Percentiles rank a stretch among this genome's conserved stretches.
Evolutionary conservation across 2,888 invertebrate genomes (phyloP).

Genomic region (Drosophila longiperda): DNA sequence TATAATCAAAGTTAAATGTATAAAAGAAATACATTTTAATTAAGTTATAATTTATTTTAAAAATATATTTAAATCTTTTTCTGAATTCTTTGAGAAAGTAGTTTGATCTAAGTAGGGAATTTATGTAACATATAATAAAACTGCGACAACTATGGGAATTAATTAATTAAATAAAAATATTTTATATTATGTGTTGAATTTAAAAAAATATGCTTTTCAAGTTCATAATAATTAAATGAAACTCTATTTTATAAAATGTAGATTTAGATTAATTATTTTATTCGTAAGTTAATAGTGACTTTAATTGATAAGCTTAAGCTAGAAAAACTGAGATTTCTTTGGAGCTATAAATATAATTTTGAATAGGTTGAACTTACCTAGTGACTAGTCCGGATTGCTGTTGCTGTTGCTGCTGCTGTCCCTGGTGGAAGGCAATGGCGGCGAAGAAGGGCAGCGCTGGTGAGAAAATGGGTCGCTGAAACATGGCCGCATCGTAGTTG

Average conservation of each 20-base stretch:
- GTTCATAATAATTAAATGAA: not conserved
- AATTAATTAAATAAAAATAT: too few relatives aligned
- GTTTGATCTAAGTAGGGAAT: too few relatives aligned
- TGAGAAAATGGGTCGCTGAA: slow-evolving; percentile 84
- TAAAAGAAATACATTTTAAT: too few relatives aligned
- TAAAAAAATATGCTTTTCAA: not conserved
- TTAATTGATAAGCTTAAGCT: not conserved
- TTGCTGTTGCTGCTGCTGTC: slow-evolving; percentile 83
- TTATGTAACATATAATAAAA: too few relatives aligned
- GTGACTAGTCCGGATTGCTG: slow-evolving; percentile 82
- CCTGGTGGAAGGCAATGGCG: slow-evolving; percentile 85
- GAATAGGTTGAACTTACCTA: slow-evolving; percentile 67
- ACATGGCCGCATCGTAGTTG: slow-evolving; percentile 84
- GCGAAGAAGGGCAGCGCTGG: slow-evolving; percentile 84
- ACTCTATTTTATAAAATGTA: too few relatives aligned
- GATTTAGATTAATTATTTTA: not conserved
- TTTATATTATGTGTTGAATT: not conserved
- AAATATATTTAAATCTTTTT: too few relatives aligned
- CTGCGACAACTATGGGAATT: too few relatives aligned
- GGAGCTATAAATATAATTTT: not conserved
- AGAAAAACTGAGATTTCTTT: not conserved
- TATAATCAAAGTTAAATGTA: too few relatives aligned
- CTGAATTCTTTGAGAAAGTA: too few relatives aligned
- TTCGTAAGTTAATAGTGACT: not conserved
- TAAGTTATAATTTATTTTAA: too few relatives aligned